phyloP scores from a whole-genome alignment of 1,140 invertebrate species.

The Eciton burchellii region DNA sequence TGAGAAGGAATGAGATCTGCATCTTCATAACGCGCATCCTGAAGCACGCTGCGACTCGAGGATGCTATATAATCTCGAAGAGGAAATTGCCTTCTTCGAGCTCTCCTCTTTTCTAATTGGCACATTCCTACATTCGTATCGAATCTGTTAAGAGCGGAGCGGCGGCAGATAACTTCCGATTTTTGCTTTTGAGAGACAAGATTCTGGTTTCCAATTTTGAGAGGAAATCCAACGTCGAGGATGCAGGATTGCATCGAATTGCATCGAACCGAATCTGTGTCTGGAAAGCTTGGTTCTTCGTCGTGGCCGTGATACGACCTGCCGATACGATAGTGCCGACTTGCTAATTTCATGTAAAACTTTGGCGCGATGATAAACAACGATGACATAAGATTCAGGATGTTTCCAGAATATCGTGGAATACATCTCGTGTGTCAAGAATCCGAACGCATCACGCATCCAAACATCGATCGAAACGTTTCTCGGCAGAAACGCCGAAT shows the following conservation, averaged over 20 bases:
- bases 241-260: conserved; percentile 36
- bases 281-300: conserved; percentile 22
- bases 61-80: background rate
- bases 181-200: background rate
- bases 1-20: conserved; percentile 1
- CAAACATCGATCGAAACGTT: conserved; percentile 16
- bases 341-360: conserved; percentile 13
- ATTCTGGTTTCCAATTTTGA: conserved; percentile 7
- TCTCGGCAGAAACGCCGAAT: conserved; percentile 23
- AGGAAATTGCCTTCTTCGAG: conserved; percentile 7
- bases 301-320: background rate
- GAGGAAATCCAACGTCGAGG: conserved; percentile 30
- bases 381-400: background rate
- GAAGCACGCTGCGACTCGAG: background rate
- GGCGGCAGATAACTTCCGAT: background rate
- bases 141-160: background rate
- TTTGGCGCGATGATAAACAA: background rate
- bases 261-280: conserved; percentile 22
- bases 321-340: too few relatives aligned
- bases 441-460: background rate
- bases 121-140: background rate
- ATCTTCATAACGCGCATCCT: background rate
- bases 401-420: background rate
- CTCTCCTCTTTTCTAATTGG: background rate
- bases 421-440: background rate